Evolutionary conservation across 2,888 invertebrate species (phyloP).

Genomic region (Hedychridium roseum): DNA sequence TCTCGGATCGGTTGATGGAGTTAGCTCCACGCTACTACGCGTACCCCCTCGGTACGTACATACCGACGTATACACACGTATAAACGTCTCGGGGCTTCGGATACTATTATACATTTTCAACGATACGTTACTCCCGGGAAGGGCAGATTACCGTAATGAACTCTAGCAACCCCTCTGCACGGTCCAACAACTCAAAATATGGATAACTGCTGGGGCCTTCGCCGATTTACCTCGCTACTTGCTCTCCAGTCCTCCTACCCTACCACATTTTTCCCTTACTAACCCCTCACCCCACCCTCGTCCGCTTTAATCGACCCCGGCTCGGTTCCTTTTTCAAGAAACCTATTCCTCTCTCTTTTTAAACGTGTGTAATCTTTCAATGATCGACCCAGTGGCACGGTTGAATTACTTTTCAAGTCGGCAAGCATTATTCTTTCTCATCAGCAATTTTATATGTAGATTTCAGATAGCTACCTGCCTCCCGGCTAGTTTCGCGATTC

Average conservation of each 20-base stretch:
- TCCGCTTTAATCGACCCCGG: no score
- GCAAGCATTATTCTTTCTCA: no score
- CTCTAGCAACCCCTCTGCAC: constrained; percentile 49
- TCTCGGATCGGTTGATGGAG: constrained; percentile 42
- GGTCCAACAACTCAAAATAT: constrained; percentile 57
- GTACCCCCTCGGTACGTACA: constrained; percentile 1
- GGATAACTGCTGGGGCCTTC: constrained; percentile 50
- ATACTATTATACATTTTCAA: constrained; percentile 57
- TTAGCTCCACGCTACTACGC: constrained; percentile 26
- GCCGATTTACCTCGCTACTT: constrained; percentile 20
- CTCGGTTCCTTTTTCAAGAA: no score
- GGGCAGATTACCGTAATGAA: constrained; percentile 59
- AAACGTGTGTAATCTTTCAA: no score
- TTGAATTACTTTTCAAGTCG: no score
- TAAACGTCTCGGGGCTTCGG: constrained; percentile 24
- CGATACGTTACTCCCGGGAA: constrained; percentile 56
- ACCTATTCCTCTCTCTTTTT: neutral
- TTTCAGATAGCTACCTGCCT: no score
- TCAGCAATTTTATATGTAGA: no score
- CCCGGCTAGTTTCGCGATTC: no score
- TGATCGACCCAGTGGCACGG: no score
- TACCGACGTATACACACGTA: constrained; percentile 9
- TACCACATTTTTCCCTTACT: constrained; percentile 5
- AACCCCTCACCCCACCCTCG: constrained; percentile 9
- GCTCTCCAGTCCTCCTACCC: constrained; percentile 11